A percentile compares a stretch with the other conserved stretches of the same genome.
phyloP scores from a whole-genome alignment of 2,888 invertebrate species.

The Lasioglossum figueresi region DNA sequence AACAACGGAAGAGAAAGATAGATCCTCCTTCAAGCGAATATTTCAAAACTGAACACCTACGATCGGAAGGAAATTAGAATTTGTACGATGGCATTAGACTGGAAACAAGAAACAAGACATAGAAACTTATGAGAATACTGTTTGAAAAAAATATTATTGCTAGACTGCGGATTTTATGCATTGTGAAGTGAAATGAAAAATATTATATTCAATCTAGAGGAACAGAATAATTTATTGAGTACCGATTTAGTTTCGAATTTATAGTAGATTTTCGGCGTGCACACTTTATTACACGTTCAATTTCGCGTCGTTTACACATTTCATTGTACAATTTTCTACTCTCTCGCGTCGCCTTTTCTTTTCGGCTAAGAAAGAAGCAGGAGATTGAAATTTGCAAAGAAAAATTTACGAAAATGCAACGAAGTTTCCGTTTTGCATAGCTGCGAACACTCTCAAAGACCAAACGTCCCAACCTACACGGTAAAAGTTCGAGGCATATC shows the following conservation, averaged over 20 bases:
- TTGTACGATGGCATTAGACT: not conserved
- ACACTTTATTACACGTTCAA: too few relatives aligned
- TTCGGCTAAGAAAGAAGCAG: not conserved
- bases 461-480: conserved; percentile 22
- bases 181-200: not conserved
- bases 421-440: conserved; percentile 29
- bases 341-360: not conserved
- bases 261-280: not conserved
- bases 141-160: not conserved
- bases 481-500: conserved; percentile 41
- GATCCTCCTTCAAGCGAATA: not conserved
- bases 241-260: not conserved
- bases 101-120: not conserved
- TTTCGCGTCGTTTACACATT: not conserved
- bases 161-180: not conserved
- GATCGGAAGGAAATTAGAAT: not conserved
- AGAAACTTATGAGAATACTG: not conserved
- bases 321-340: not conserved
- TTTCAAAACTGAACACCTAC: not conserved
- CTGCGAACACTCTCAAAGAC: not conserved
- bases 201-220: not conserved
- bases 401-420: not conserved
- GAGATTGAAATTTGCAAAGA: not conserved
- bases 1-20: not conserved
- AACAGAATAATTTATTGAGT: not conserved